Evolutionary conservation across 2,797 vertebrate genomes (phyloP), one percentile per base, ranked within the genome.

Genomic region (Pipistrellus pipistrellus): DNA sequence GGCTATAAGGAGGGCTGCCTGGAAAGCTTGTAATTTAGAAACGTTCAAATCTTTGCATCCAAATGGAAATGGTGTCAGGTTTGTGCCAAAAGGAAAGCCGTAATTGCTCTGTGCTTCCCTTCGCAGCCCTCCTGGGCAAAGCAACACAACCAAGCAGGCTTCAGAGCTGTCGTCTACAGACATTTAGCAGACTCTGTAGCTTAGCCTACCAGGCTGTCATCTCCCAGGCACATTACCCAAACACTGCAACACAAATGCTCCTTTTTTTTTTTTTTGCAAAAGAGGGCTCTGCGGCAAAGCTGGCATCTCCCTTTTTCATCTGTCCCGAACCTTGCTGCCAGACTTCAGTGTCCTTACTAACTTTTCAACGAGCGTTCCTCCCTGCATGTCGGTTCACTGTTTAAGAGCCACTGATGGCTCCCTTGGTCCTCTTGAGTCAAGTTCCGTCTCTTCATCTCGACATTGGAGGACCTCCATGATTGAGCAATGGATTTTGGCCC

Each of bases 21-120:
- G 27, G 30, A 91, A 97, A 96, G 48, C 68, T 20, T 89, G 21
- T 94, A 91, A 96, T 93, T 97, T 93, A 92, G 85, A 96, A 94
- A 91, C 48, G 76, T 62, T 94, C 72, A 93, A 85, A 96, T 73
- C 81, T 97, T 96, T 95, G 88, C 30, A 68, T 77, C 35, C 35
- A 92, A 90, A 95, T 73, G 59, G 69, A 93, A 86, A 86, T 32
- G 27, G 20, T 95, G 30, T 93, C 88, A 95, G 72, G 72, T 91
- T 85, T 78, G 89, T 25, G 80, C 85, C 94, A 96, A 97, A 96
- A 95, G 82, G 55, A 94, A 96, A 95, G 55, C 81, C 35, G 2
- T 77, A 77, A 96, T 69, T 95, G 88, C 72, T 93, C 0, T 32
- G 48, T 62, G 68, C 13, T 48, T 72, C 25, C 32, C 81, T 92